These are phyloP conservation scores for Morinoia aosen DNA, from an alignment of 2,888 invertebrate genomes.

Conservation along the genomic window DNA sequence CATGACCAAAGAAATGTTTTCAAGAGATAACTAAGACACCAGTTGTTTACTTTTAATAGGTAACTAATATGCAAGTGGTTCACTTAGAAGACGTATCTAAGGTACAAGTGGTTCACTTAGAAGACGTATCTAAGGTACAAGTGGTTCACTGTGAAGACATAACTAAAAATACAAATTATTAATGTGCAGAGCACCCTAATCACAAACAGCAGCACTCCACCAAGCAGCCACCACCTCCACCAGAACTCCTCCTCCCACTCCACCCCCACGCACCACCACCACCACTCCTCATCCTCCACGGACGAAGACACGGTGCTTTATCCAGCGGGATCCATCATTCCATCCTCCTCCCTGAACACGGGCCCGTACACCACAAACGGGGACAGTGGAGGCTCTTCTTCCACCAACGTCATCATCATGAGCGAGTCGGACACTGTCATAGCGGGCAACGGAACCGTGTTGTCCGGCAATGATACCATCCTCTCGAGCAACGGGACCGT, in stretches of 20 bases:
- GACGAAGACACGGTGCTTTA: background rate
- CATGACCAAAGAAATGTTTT: too few relatives aligned
- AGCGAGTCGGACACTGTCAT: background rate
- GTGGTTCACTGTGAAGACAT: too few relatives aligned
- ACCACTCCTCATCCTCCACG: background rate
- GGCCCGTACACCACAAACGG: background rate
- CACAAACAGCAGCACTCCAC: background rate
- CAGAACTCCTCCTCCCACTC: background rate
- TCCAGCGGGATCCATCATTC: constrained; percentile 28
- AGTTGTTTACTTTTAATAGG: too few relatives aligned
- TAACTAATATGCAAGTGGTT: too few relatives aligned
- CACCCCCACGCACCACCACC: background rate
- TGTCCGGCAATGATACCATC: background rate
- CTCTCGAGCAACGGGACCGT: constrained; percentile 28
- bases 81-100: too few relatives aligned
- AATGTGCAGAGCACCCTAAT: background rate
- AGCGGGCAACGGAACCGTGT: background rate
- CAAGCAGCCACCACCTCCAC: background rate
- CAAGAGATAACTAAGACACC: too few relatives aligned
- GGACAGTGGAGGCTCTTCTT: too few relatives aligned
- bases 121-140: too few relatives aligned
- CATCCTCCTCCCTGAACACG: background rate
- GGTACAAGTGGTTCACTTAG: too few relatives aligned
- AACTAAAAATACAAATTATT: background rate
- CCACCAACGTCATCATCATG: constrained; percentile 37